Percentiles rank a stretch among this genome's conserved stretches.
phyloP scores from a whole-genome alignment of 2,797 vertebrate genomes.

The Girardinus metallicus region DNA sequence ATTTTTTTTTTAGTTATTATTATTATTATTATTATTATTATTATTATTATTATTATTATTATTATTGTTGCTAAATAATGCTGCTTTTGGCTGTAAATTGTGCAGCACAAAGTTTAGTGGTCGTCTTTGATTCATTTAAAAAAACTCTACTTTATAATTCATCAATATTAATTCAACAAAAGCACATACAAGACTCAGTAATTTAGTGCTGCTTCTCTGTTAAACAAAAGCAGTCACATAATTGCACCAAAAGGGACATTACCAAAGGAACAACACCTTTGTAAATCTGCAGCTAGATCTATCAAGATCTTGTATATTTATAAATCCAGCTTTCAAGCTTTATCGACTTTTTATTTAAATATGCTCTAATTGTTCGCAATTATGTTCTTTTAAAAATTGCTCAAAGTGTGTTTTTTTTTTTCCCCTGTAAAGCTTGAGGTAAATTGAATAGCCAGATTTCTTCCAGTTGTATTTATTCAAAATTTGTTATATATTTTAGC shows the following conservation, averaged over 20 bases:
- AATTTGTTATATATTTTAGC: neutral
- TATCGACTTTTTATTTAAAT: neutral
- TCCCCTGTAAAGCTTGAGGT: neutral
- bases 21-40: too few relatives aligned
- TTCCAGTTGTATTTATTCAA: neutral
- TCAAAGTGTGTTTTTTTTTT: neutral
- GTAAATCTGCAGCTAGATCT: neutral
- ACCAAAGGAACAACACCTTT: neutral
- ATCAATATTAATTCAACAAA: neutral
- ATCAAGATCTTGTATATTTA: neutral
- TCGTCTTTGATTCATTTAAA: neutral
- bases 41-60: too few relatives aligned
- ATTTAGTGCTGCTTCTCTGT: neutral
- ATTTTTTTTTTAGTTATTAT: too few relatives aligned
- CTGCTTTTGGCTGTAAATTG: neutral
- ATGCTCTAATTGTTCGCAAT: neutral
- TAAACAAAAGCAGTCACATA: neutral
- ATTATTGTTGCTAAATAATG: conserved; percentile 2
- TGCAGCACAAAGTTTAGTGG: neutral
- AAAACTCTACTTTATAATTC: neutral
- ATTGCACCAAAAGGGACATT: neutral
- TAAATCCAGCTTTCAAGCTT: neutral
- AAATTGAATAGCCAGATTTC: neutral
- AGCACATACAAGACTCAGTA: neutral
- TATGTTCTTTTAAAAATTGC: neutral